These are phyloP conservation scores for Drosophila subpulchrella DNA, from an alignment of 1,140 invertebrate genomes.

Conservation along the genomic window DNA sequence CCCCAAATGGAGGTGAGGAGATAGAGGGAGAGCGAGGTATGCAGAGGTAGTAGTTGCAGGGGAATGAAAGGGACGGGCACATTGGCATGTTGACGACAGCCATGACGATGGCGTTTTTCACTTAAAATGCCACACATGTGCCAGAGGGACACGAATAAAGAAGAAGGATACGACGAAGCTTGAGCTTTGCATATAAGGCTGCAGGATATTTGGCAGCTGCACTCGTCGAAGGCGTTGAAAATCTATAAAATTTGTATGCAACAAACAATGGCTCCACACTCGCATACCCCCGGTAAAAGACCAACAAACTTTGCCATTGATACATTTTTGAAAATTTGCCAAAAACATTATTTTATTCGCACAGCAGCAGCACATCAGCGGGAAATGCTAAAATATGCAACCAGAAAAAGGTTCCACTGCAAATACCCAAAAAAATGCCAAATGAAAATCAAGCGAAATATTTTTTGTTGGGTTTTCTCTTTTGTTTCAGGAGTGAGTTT, in stretches of 20 bases:
- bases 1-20: background rate
- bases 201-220: conserved; percentile 69
- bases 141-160: conserved; percentile 10
- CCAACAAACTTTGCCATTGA: conserved; percentile 51
- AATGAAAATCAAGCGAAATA: conserved; percentile 36
- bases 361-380: conserved; percentile 25
- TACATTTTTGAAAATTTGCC: conserved; percentile 67
- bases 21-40: background rate
- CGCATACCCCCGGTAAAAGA: conserved; percentile 9
- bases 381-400: conserved; percentile 44
- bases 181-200: conserved; percentile 49
- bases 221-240: conserved; percentile 63
- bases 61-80: conserved; percentile 2
- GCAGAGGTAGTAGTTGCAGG: background rate
- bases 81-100: conserved; percentile 55
- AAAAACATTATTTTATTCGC: conserved; percentile 56
- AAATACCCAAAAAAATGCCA: conserved; percentile 33
- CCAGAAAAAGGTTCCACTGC: conserved; percentile 13
- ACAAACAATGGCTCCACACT: conserved; percentile 53
- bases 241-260: conserved; percentile 77
- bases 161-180: conserved; percentile 1
- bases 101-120: conserved; percentile 68
- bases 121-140: conserved; percentile 69
- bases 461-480: conserved; percentile 22
- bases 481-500: conserved; percentile 15